These are phyloP conservation scores for Cabera pusaria DNA, from an alignment of 2,888 invertebrate species.

Conservation along the genomic window DNA sequence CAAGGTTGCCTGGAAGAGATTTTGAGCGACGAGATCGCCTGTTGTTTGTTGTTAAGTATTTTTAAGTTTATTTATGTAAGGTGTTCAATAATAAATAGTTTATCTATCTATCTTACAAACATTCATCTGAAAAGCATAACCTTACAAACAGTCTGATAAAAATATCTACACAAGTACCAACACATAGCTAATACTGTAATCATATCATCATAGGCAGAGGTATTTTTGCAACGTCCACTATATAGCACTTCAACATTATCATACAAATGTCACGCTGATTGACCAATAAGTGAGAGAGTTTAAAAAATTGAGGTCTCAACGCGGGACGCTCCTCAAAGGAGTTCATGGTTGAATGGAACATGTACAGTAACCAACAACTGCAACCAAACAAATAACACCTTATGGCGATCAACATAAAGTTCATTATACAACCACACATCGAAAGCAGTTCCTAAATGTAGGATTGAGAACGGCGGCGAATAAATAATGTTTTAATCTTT, in stretches of 20 bases:
- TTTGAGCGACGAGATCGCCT: too few relatives aligned
- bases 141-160: too few relatives aligned
- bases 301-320: conserved; percentile 80
- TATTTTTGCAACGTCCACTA: conserved; percentile 52
- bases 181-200: too few relatives aligned
- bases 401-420: conserved; percentile 49
- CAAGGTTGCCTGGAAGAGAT: too few relatives aligned
- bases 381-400: conserved; percentile 44
- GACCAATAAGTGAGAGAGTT: conserved; percentile 79
- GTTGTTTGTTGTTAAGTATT: too few relatives aligned
- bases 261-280: conserved; percentile 76
- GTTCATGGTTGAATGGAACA: conserved; percentile 81
- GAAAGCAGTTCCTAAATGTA: conserved; percentile 71
- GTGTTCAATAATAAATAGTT: too few relatives aligned
- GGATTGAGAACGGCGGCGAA: conserved; percentile 68
- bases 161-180: too few relatives aligned
- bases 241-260: conserved; percentile 57
- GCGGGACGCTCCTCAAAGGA: conserved; percentile 79
- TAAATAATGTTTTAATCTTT: conserved; percentile 66
- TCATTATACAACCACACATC: conserved; percentile 53
- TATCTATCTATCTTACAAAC: too few relatives aligned
- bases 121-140: too few relatives aligned
- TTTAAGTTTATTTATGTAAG: too few relatives aligned
- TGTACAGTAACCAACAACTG: conserved; percentile 62
- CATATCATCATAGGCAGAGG: conserved; percentile 31